Evolutionary conservation across 2,113 vertebrate species (phyloP).

Genomic region (Gymnarchus niloticus): DNA sequence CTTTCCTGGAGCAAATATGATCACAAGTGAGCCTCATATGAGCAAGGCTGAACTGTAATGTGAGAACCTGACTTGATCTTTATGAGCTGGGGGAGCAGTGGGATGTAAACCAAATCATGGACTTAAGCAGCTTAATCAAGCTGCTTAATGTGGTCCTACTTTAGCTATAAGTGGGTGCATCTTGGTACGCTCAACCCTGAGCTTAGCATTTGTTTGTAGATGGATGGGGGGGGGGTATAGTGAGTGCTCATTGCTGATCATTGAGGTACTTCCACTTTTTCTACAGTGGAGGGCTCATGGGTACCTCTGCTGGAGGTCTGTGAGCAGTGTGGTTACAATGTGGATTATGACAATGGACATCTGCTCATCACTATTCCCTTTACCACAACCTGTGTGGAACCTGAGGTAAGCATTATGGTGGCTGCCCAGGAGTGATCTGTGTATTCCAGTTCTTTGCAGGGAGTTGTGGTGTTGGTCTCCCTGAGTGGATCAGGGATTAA

Average conservation of each 20-base stretch:
- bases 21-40: too few species aligned
- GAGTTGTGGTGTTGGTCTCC: too few species aligned
- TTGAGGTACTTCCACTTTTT: not conserved
- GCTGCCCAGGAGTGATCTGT: too few species aligned
- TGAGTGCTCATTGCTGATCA: not conserved
- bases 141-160: not conserved
- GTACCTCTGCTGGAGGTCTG: slow-evolving; percentile 10
- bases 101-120: too few species aligned
- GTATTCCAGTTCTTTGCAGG: too few species aligned
- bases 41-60: too few species aligned
- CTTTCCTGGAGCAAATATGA: not conserved
- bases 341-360: slow-evolving; percentile 24
- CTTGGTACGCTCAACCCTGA: too few species aligned
- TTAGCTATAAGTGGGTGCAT: not conserved
- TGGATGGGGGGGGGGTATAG: not conserved
- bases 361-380: slow-evolving; percentile 36
- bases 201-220: too few species aligned
- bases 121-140: too few species aligned
- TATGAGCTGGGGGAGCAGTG: too few species aligned
- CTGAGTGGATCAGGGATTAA: too few species aligned
- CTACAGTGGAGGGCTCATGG: slow-evolving; percentile 41
- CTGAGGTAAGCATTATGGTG: slow-evolving; percentile 28
- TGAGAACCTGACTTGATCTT: too few species aligned
- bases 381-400: slow-evolving; percentile 22
- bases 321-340: slow-evolving; percentile 29